Evolutionary conservation across 2,113 vertebrate genomes (phyloP).

Genomic region (Vulpes lagopus): DNA sequence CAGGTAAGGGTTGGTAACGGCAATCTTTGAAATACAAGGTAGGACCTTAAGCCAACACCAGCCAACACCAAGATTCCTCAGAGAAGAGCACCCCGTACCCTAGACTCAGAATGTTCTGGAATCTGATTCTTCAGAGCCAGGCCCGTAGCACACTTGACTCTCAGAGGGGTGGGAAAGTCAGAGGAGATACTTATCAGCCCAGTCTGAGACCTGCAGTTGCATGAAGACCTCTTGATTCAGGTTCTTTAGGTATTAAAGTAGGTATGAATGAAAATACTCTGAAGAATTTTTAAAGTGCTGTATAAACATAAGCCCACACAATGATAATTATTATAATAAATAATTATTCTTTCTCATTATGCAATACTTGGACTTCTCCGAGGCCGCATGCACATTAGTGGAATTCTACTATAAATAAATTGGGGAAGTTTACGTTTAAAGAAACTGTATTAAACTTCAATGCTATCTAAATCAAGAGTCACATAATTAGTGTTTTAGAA

Average conservation of each 20-base stretch:
- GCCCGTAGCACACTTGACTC: background rate
- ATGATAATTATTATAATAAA: constrained; percentile 32
- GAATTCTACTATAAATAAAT: constrained; percentile 35
- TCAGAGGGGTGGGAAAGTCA: background rate
- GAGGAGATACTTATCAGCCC: background rate
- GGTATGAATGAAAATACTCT: background rate
- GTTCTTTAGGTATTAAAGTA: background rate
- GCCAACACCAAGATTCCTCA: background rate
- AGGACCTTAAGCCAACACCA: background rate
- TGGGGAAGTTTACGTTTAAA: constrained; percentile 28
- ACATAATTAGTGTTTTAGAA: constrained; percentile 30
- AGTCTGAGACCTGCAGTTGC: background rate
- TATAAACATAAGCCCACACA: constrained; percentile 4
- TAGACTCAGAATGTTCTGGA: background rate
- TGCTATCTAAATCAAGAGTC: constrained; percentile 49
- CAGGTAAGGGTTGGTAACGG: background rate
- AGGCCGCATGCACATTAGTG: background rate
- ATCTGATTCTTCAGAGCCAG: background rate
- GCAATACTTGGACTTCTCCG: background rate
- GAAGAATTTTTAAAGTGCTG: constrained; percentile 47
- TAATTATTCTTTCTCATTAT: constrained; percentile 41
- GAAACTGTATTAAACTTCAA: constrained; percentile 27
- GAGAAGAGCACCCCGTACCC: background rate
- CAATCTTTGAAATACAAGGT: background rate
- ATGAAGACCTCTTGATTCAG: background rate